Conservation (phyloP, 2,797 vertebrate species). For the Gymnodraco acuticeps region DNA sequence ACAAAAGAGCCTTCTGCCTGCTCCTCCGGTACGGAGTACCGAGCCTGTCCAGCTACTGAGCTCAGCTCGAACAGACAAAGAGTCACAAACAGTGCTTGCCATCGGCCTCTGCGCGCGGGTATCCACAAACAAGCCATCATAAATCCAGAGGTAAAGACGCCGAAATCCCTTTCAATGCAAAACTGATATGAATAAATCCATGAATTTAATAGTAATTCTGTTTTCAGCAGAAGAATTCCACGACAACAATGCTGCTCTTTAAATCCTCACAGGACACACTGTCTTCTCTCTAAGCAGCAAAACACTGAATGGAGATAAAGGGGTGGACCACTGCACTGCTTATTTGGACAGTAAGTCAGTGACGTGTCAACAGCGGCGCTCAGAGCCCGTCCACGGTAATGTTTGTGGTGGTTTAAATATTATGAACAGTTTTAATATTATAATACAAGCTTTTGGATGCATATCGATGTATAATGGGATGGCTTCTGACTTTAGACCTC, state of each 20-base stretch:
- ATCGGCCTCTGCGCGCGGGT: slow-evolving; percentile 31
- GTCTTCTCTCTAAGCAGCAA: neutral
- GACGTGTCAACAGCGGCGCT: slow-evolving; percentile 73
- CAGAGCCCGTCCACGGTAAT: slow-evolving; percentile 39
- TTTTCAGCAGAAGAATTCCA: neutral
- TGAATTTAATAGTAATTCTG: fast-evolving
- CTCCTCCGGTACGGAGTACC: slow-evolving; percentile 91
- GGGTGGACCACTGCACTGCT: slow-evolving; percentile 27
- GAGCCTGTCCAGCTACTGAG: slow-evolving; percentile 81
- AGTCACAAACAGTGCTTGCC: slow-evolving; percentile 84
- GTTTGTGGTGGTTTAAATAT: neutral
- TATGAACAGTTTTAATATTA: no score
- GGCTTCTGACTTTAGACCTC: neutral
- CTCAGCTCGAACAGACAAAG: slow-evolving; percentile 65
- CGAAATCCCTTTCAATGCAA: neutral
- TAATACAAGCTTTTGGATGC: fast-evolving
- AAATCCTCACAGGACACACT: neutral
- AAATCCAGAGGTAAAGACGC: slow-evolving; percentile 4
- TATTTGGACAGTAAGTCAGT: neutral
- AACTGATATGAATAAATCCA: fast-evolving
- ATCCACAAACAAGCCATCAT: slow-evolving; percentile 32
- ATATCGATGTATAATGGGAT: neutral
- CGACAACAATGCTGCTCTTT: neutral
- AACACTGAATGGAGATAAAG: slow-evolving; percentile 17
- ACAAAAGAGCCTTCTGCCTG: slow-evolving; percentile 81